phyloP scores from a whole-genome alignment of 2,888 invertebrate genomes.

The Rhagophthalmus giganteus region DNA sequence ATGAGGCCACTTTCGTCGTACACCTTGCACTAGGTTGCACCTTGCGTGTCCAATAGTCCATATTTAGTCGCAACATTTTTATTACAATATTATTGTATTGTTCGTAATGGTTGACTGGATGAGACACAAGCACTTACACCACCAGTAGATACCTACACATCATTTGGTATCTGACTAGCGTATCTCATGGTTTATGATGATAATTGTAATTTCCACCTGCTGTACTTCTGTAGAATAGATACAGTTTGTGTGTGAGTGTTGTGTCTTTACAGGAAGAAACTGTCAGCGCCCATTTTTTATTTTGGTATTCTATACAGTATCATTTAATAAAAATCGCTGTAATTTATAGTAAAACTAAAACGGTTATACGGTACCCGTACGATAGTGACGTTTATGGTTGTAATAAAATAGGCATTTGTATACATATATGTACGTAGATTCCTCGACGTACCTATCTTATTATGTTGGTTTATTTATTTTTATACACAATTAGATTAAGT shows the following conservation, averaged over 20 bases:
- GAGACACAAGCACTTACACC: conserved; percentile 17
- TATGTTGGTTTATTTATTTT: too few relatives aligned
- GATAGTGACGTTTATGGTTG: too few relatives aligned
- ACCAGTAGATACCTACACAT: conserved; percentile 32
- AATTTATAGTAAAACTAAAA: neutral
- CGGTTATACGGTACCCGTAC: too few relatives aligned
- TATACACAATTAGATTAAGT: too few relatives aligned
- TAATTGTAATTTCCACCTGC: conserved; percentile 34
- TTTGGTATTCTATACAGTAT: neutral
- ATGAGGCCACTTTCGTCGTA: conserved; percentile 26
- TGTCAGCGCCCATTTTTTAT: conserved; percentile 17
- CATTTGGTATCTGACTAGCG: conserved; percentile 38
- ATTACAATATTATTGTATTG: conserved; percentile 10
- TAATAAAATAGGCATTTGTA: too few relatives aligned
- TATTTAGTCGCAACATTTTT: conserved; percentile 12
- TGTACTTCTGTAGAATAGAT: conserved; percentile 7
- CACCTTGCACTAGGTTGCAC: conserved; percentile 38
- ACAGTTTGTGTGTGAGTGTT: conserved; percentile 4
- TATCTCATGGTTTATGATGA: conserved; percentile 39
- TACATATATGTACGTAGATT: too few relatives aligned
- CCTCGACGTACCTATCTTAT: too few relatives aligned
- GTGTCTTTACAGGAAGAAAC: conserved; percentile 23
- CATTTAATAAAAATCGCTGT: neutral
- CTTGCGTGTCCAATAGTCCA: conserved; percentile 35
- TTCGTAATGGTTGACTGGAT: conserved; percentile 22